Evolutionary conservation across 1,140 invertebrate species (phyloP), one percentile per base, ranked within the genome.

Genomic region (Babylonia areolata): DNA sequence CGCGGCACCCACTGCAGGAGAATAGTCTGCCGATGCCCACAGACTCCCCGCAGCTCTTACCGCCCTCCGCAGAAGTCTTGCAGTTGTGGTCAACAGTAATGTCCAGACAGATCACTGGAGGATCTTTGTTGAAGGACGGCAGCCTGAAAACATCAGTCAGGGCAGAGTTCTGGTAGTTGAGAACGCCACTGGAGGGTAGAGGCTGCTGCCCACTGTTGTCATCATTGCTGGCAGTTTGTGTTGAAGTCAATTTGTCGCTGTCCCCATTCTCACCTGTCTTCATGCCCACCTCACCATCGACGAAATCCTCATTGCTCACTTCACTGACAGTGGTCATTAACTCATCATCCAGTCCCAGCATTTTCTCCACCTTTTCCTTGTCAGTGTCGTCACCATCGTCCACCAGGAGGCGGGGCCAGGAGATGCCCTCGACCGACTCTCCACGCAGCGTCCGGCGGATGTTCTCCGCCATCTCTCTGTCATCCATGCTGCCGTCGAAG

Each of bases 381-480:
- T 33, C 35, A 15, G 42, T 33, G 42, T 17, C 39, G 9, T 6
- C 28, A 37, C 46, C 75, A 33, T 46, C 64, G 28, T 86, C 84
- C 33, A 79, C 58, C 15, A 85, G 33, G 28, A 85, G 86, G n/a
- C 82, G n/a, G 23, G 37, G 20, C 75, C 78, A 89, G 37, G 23
- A 37, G 37, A 85, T 23, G 37, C 88, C 91, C 31, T 93, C 91
- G 15, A 92, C 51, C 1, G 86, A 51, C 37, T 87, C 88, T 23
- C 91, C 92, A 54, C 81, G 81, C 40, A 92, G 80, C 20, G 91
- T 92, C 40, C 71, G 87, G 33, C 77, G 80, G 6, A 93, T 90
- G 86, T 92, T 91, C 23, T 88, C 87, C n/a, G 73, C 80, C 79
- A 90, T 90, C 40, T 89, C 85, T 23, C 89, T 90, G 28, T 88